These are phyloP conservation scores for Anastatus disparis DNA, from an alignment of 1,140 invertebrate genomes.

Conservation along the genomic window DNA sequence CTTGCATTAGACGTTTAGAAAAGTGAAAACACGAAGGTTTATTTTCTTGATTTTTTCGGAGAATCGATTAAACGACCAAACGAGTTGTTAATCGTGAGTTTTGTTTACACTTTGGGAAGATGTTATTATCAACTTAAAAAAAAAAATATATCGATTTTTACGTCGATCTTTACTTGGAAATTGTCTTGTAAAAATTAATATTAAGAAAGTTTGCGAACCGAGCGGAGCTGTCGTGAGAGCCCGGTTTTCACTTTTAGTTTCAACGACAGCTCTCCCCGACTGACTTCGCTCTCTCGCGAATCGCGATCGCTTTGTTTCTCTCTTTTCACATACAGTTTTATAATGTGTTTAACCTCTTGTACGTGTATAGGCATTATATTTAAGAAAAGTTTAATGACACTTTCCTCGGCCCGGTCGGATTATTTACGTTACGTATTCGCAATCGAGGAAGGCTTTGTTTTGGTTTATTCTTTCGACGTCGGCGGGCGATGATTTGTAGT, in stretches of 20 bases:
- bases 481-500: too few relatives aligned
- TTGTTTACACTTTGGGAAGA: too few relatives aligned
- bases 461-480: conserved; percentile 22
- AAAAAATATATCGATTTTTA: too few relatives aligned
- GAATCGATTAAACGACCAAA: too few relatives aligned
- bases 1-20: not conserved
- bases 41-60: not conserved
- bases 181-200: too few relatives aligned
- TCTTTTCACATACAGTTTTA: not conserved
- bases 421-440: too few relatives aligned
- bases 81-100: too few relatives aligned
- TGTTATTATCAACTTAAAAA: too few relatives aligned
- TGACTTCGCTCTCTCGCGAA: conserved; percentile 16
- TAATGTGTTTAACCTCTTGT: not conserved
- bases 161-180: too few relatives aligned
- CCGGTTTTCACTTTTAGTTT: conserved; percentile 18
- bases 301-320: conserved; percentile 12
- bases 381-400: not conserved
- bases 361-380: too few relatives aligned
- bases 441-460: conserved; percentile 10
- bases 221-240: too few relatives aligned
- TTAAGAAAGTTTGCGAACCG: too few relatives aligned
- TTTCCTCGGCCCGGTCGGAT: not conserved
- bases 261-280: conserved; percentile 13
- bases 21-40: not conserved